Evolutionary conservation across 2,113 vertebrate species (phyloP).

Genomic region (Toxotes chatareus): DNA sequence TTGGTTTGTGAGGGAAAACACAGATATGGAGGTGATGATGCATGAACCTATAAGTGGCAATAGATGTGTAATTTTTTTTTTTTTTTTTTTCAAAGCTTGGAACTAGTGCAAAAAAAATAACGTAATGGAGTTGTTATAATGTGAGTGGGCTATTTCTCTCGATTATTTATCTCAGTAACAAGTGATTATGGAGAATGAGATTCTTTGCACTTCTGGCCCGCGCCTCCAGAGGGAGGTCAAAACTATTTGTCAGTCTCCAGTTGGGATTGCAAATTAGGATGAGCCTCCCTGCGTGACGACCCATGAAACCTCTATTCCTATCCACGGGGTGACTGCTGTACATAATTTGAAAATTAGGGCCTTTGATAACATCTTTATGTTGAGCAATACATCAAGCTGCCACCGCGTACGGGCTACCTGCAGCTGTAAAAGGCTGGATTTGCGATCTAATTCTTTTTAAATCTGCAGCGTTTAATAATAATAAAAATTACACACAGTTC

Average conservation of each 20-base stretch:
- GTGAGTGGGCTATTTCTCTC: conserved; percentile 70
- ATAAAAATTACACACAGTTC: not conserved
- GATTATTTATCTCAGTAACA: conserved; percentile 80
- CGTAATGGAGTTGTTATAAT: conserved; percentile 52
- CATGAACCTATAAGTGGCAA: conserved; percentile 57
- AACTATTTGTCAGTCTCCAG: conserved; percentile 87
- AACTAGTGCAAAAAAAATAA: conserved; percentile 32
- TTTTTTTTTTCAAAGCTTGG: conserved; percentile 4
- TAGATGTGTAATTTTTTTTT: conserved; percentile 48
- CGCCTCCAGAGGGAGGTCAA: conserved; percentile 88
- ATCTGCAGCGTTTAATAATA: not conserved
- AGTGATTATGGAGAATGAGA: conserved; percentile 78
- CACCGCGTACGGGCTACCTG: conserved; percentile 28
- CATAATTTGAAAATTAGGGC: conserved; percentile 78
- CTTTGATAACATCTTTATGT: conserved; percentile 77
- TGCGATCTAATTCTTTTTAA: conserved; percentile 11
- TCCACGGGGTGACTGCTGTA: conserved; percentile 77
- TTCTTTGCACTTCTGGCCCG: conserved; percentile 81
- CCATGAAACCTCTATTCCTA: conserved; percentile 77
- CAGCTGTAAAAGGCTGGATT: not conserved
- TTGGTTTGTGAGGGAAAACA: conserved; percentile 31
- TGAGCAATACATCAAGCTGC: conserved; percentile 63
- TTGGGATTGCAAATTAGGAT: conserved; percentile 87
- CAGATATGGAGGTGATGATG: conserved; percentile 56
- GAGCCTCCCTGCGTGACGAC: conserved; percentile 83